phyloP scores from a whole-genome alignment of 1,140 invertebrate species.

The Linepithema humile region DNA sequence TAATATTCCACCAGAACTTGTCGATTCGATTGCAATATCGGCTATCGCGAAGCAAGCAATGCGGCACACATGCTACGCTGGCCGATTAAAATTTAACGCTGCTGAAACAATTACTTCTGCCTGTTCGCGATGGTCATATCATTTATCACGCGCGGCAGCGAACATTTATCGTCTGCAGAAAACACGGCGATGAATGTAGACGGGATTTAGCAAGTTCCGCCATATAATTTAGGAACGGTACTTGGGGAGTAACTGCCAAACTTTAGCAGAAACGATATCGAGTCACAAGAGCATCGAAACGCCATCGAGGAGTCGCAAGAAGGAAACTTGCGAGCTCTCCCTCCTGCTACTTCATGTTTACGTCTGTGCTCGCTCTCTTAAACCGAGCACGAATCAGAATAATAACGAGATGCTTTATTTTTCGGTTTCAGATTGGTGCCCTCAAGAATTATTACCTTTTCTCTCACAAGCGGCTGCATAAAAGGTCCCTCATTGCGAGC shows the following conservation, averaged over 20 bases:
- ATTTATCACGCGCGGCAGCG: background rate
- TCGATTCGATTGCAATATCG: too few species aligned
- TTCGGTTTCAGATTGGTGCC: constrained; percentile 91
- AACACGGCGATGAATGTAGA: constrained; percentile 40
- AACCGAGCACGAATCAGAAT: background rate
- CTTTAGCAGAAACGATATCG: constrained; percentile 36
- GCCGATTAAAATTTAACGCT: background rate
- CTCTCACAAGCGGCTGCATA: constrained; percentile 91
- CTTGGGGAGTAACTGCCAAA: constrained; percentile 28
- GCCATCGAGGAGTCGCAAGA: constrained; percentile 1
- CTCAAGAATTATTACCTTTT: constrained; percentile 93
- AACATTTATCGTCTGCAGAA: constrained; percentile 34
- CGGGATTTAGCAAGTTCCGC: constrained; percentile 1
- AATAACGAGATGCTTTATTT: constrained; percentile 32
- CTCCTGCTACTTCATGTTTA: constrained; percentile 8
- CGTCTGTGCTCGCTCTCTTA: background rate
- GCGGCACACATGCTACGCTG: too few species aligned
- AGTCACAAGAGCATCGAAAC: constrained; percentile 34
- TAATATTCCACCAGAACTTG: too few species aligned
- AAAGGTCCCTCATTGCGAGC: constrained; percentile 90
- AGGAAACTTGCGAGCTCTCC: constrained; percentile 8
- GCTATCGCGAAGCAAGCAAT: too few species aligned
- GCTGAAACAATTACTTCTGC: too few species aligned
- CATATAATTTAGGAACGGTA: constrained; percentile 41
- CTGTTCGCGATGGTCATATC: background rate